Evolutionary conservation across 2,888 invertebrate genomes (phyloP), one percentile per base, ranked within the genome.

Genomic region (Dichetophora obliterata): DNA sequence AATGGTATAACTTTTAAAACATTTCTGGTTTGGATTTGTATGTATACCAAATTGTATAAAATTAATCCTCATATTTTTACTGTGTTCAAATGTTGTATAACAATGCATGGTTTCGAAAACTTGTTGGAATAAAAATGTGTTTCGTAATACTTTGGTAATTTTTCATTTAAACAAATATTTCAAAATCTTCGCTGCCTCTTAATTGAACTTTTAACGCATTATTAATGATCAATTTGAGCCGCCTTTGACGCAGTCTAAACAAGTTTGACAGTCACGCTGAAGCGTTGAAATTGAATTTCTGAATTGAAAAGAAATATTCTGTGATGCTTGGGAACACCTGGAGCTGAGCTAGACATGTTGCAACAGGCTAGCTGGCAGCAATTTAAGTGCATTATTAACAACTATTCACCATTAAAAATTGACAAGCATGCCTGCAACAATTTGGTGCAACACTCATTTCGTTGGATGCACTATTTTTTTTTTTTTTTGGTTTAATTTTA

Each of bases 261-360:
- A 68, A 22, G 22, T 48, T 48, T 27, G 68, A 68, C 48, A 50
- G 27, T 16, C 50, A 27, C 50, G 66, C 22, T 68, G 63, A 63
- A 63, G 63, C 63, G 34, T 63, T 34, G 68, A 24, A 68, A 68
- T 68, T 24, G 48, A 66, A 48, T 68, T 27, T 22, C 66, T 43
- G 2, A 14, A 11, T 27, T 50, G 68, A 27, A 24, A n/a, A 68
- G 63, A 14, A 9, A 14, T 37, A 34, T 34, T 63, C 34, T 31
- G 11, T 34, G 66, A 43, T 3, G 66, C 66, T n/a, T 43, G 22
- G 16, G 48, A 48, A 66, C 48, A 66, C 43, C 66, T 66, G 48
- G 66, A 66, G 48, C n/a, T 3, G 59, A 22, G 54, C 54, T 22
- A 54, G 63, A 63, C 16, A 63, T 27, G 63, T 63, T 14, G 63